phyloP scores from a whole-genome alignment of 2,888 invertebrate species.

The Meliscaeva auricollis region DNA sequence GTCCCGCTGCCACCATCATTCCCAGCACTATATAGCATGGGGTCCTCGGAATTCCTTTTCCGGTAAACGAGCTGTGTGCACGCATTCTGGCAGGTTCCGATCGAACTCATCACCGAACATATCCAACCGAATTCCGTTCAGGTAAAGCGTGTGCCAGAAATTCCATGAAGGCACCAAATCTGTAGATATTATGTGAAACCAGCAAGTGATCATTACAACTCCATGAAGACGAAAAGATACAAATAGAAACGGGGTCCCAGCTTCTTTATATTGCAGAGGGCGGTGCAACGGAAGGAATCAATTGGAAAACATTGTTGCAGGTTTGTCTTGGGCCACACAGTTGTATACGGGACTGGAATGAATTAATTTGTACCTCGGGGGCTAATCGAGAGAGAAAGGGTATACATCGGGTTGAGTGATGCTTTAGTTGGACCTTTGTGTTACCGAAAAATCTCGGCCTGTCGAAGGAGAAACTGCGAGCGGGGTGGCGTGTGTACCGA shows the following conservation, averaged over 20 bases:
- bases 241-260: background rate
- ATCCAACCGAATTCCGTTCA: constrained; percentile 48
- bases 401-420: constrained; percentile 17
- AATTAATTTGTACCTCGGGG: constrained; percentile 63
- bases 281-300: constrained; percentile 60
- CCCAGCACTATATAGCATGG: background rate
- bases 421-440: constrained; percentile 31
- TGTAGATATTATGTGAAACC: constrained; percentile 16
- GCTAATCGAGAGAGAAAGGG: constrained; percentile 53
- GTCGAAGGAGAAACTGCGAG: background rate
- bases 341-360: constrained; percentile 33
- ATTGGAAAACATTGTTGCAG: constrained; percentile 58
- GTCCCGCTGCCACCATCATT: no score
- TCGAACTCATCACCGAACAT: constrained; percentile 8
- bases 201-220: constrained; percentile 59
- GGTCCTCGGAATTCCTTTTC: constrained; percentile 69
- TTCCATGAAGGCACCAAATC: constrained; percentile 64
- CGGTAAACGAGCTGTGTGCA: constrained; percentile 69
- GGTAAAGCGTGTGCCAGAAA: constrained; percentile 74
- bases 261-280: background rate
- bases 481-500: constrained; percentile 2
- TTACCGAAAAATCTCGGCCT: constrained; percentile 43
- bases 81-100: constrained; percentile 49
- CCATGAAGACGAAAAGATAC: constrained; percentile 21
- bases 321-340: constrained; percentile 11